Base-by-base conservation (phyloP, 2,113 vertebrate genomes). In the Shinisaurus crocodilurus region DNA sequence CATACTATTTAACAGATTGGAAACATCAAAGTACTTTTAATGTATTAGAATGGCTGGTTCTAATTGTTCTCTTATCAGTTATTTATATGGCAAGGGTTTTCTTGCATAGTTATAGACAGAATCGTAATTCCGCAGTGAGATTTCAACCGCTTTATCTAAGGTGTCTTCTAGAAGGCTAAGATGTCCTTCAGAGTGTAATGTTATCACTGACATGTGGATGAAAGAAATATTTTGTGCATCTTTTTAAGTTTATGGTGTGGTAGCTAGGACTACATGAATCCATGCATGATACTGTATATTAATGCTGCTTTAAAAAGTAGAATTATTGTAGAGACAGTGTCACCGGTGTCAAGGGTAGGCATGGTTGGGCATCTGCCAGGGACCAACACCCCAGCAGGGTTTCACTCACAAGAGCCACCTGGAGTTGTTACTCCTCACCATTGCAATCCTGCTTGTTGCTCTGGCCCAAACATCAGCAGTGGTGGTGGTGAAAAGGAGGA, bases 61-160 rank as follows among this genome's bases (percentile, higher is more conserved):
- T 90, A 85, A 57, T 70, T 80, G 37, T 69, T 57, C 10, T 40
- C 10, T 85, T 69, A 90, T 67, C 54, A 82, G 79, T 67, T 91
- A 76, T 54, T 86, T 48, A 34, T 82, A 32, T 23, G 20, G n/a
- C 57, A 65, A 86, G 48, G 48, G 9, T 83, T 83, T 60, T 40
- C n/a, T 76, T 65, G 81, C 27, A 88, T 67, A 87, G 43, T 16
- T 37, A 27, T 16, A 72, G 60, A 15, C 16, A 34, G 63, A 70
- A 82, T 79, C 40, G 8, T 86, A 45, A 37, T 45, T 87, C 50
- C 40, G 6, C 29, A 37, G 40, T 27, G 23, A 90, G 57, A 67
- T 43, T 85, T 69, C 69, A 89, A 45, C 27, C 34, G 54, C n/a
- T 69, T 77, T 57, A 54, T 79, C 16, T 37, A 87, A 48, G 27